Evolutionary conservation across 1,140 invertebrate species (phyloP).

Genomic region (Bilobella aurantiaca): DNA sequence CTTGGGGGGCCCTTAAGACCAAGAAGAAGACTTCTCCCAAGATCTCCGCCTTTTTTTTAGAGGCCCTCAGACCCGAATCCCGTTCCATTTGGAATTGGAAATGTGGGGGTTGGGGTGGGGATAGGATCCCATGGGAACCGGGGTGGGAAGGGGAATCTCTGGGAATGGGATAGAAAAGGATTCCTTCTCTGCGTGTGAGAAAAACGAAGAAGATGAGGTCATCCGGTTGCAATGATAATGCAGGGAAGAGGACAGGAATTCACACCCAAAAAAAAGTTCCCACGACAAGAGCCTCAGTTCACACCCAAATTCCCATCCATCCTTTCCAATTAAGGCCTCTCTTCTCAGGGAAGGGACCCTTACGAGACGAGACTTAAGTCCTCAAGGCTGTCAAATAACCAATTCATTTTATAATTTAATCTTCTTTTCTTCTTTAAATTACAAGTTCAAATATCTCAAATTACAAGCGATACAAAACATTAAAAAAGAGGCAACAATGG

Average conservation of each 20-base stretch:
- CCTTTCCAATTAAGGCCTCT: too few relatives aligned
- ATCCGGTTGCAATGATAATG: background rate
- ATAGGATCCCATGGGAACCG: background rate
- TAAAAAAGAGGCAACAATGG: too few relatives aligned
- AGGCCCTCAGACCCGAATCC: too few relatives aligned
- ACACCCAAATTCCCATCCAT: background rate
- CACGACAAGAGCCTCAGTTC: background rate
- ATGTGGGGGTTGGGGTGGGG: background rate
- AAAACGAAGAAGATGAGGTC: conserved; percentile 5
- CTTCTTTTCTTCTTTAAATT: background rate
- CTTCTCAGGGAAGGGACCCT: background rate
- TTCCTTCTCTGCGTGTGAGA: background rate
- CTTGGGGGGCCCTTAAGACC: too few relatives aligned
- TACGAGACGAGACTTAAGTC: too few relatives aligned
- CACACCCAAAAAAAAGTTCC: background rate
- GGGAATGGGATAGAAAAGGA: background rate
- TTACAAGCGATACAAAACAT: too few relatives aligned
- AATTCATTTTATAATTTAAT: too few relatives aligned
- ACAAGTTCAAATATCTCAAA: background rate
- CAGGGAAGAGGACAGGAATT: background rate
- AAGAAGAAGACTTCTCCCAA: too few relatives aligned
- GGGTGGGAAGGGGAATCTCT: background rate
- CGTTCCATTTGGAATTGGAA: background rate
- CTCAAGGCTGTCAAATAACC: too few relatives aligned
- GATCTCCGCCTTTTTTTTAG: too few relatives aligned